Conservation (phyloP, 2,797 vertebrate species). For the Dendrocincla tyrannina region DNA sequence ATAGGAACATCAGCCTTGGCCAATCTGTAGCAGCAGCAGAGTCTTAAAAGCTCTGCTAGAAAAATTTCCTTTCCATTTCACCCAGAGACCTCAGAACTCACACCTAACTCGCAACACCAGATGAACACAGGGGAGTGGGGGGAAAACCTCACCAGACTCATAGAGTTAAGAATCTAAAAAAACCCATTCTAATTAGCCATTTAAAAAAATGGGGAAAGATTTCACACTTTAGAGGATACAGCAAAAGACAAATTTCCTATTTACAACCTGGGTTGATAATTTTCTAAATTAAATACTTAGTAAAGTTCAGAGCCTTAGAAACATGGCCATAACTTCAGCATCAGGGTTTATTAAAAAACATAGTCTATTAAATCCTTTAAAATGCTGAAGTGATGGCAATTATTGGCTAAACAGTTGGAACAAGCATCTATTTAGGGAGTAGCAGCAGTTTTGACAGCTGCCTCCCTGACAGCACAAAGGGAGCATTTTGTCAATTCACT, state of each 20-base stretch:
- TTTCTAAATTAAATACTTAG: not conserved
- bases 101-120: not conserved
- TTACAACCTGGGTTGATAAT: not conserved
- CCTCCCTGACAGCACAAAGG: slow-evolving; percentile 17
- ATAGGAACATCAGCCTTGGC: not conserved
- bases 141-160: not conserved
- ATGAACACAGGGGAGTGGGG: not conserved
- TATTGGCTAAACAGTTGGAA: not conserved
- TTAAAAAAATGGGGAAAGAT: not conserved
- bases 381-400: not conserved
- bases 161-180: not conserved
- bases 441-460: slow-evolving; percentile 24
- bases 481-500: not conserved
- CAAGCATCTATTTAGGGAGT: not conserved
- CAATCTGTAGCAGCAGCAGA: not conserved
- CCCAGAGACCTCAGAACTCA: not conserved
- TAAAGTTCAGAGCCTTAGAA: not conserved
- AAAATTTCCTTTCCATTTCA: not conserved
- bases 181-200: not conserved
- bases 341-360: not conserved
- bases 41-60: not conserved
- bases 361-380: not conserved
- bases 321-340: not conserved
- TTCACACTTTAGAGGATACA: not conserved
- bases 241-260: not conserved